phyloP scores from a whole-genome alignment of 2,797 vertebrate species.

The Propithecus deckenii region DNA sequence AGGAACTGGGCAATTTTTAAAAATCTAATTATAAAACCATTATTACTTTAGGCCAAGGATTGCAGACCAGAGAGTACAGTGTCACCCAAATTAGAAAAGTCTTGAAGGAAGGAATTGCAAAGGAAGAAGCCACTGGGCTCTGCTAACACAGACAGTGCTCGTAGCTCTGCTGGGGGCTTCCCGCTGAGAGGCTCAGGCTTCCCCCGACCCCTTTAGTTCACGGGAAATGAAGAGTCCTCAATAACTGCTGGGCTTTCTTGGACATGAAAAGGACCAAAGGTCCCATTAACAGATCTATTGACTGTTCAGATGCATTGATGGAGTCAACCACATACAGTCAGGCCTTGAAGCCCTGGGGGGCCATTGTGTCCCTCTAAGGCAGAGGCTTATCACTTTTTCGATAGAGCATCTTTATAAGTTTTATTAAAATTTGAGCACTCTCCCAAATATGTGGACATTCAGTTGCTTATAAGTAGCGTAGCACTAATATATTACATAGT shows the following conservation, averaged over 20 bases:
- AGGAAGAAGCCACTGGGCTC: not conserved
- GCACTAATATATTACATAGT: not conserved
- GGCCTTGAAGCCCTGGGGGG: not conserved
- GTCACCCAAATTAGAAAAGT: not conserved
- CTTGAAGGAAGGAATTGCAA: not conserved
- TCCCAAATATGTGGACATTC: not conserved
- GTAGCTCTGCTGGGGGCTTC: too few species aligned
- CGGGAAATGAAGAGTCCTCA: not conserved
- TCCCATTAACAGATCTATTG: not conserved
- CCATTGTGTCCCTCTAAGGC: not conserved
- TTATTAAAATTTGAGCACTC: not conserved
- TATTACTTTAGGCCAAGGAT: constrained; percentile 14
- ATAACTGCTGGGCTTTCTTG: not conserved
- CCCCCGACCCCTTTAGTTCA: not conserved
- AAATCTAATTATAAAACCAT: constrained; percentile 44
- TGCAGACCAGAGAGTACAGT: not conserved
- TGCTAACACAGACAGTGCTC: not conserved
- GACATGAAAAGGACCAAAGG: not conserved
- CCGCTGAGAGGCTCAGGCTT: not conserved
- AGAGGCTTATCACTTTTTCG: not conserved
- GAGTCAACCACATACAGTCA: not conserved
- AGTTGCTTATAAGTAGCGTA: not conserved
- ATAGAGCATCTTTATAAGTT: not conserved
- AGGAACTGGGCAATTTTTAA: not conserved
- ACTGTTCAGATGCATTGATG: not conserved